Evolutionary conservation across 2,797 vertebrate genomes (phyloP), one percentile per base, ranked within the genome.

Genomic region (Eremophila alpestris): DNA sequence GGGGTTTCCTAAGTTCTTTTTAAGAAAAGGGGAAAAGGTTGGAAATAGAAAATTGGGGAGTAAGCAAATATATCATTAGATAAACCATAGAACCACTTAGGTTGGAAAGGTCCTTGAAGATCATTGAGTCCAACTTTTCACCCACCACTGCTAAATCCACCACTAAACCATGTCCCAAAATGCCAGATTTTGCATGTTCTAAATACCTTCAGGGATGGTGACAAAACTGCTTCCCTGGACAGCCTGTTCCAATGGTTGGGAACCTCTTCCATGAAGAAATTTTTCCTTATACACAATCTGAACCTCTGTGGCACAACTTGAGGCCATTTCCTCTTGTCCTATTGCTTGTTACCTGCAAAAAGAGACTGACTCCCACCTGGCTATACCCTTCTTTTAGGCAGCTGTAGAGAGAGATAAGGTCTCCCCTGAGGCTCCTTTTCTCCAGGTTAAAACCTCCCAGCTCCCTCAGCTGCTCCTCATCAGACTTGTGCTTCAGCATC

Each of bases 291-390:
- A 67, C 6, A 16, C 34, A n/a, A 21, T 52, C 13, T 83, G 56
- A 65, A 71, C 46, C 18, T 59, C 30, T 9, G 11, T 29, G 30
- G 18, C 10, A 65, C 30, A 36, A 65, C 18, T 21, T 59, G 16
- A 78, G 16, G 12, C 30, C 34, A 36, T 65, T 65, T n/a, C 26
- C 16, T 54, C 65, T 54, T 51, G 21, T 58, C 12, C 29, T 52
- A 23, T 12, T n/a, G 8, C 17, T 46, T 64, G 8, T 22, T 70
- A 13, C 10, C 13, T 52, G n/a, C 8, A 58, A 58, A 24, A 64
- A 64, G 17, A 83, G n/a, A 63, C 17, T 0, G 2, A 70, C 0
- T 2, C 32, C 7, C 10, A 19, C 5, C 17, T 64, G 17, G 7
- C n/a, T 32, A 16, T 45, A 52, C 2, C 2, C 21, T 51, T 18